Evolutionary conservation across 1,140 invertebrate genomes (phyloP), one percentile per base, ranked within the genome.

Genomic region (Danaus melanippus): DNA sequence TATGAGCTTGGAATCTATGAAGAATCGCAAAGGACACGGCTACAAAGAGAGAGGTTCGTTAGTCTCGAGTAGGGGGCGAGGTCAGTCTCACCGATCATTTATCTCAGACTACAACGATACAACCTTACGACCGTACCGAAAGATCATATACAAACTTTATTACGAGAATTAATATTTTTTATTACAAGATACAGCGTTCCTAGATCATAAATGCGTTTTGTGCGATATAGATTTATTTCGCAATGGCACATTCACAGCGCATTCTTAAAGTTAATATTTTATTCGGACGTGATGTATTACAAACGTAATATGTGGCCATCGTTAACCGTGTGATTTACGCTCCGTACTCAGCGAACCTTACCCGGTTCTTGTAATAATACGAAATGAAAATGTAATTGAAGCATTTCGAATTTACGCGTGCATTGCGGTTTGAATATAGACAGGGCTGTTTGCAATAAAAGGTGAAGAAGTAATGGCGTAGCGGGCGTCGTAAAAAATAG

Each of bases 11-110:
- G 71, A 70, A 71, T 72, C 58, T 70, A 62, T 46, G 67, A 62
- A 60, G 64, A 60, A 64, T 67, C 58, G 72, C 66, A 75, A 74
- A 79, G 74, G 72, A 79, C 69, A 69, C 67, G 67, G 59, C 58
- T 73, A 74, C 75, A 76, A 84, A 82, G 74, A 80, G 79, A 76
- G 79, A 74, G 79, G 78, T 76, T 77, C 73, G 76, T 80, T 79
- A 81, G 65, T 66, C 69, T 71, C 62, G 60, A 60, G 66, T 66
- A 66, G 64, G 68, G 69, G 72, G 69, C 76, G 76, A 85, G 79
- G 79, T 81, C 79, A 74, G 68, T 64, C 67, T 68, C 68, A 62
- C 63, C 64, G 66, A 66, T 73, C 50, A 74, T 83, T 79, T 75
- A 85, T 80, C 73, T 76, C 58, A 59, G 56, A 64, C 69, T 67